Base-by-base conservation (phyloP, 37 sponge, comb jelly and placozoan species). In the Halisarca cf. caerulea region DNA sequence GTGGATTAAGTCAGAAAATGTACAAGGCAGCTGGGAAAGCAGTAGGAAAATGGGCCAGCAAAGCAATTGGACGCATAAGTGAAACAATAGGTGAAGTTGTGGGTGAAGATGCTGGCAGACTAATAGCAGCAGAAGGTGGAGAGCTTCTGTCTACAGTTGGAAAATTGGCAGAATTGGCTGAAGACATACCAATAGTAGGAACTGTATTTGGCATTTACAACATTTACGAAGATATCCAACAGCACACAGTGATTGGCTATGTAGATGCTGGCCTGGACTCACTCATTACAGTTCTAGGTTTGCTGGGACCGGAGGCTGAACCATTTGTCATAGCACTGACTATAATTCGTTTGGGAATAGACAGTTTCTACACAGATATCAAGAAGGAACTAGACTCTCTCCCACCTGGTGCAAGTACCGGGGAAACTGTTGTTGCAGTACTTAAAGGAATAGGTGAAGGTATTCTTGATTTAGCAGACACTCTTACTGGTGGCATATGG, bases 161-260 rank as follows among this genome's bases (percentile, higher is more conserved):
- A 14, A 7, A 30, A 64, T 7, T 64, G 5, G 66, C 15, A 64
- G 66, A 64, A 32, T 17, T 64, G 17, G 33, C 33, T 8, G 66
- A 64, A 30, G 66, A 64, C 17, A 64, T 64, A 32, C 66, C 66
- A 6, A 64, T 64, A 6, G 14, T 64, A 32, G 66, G 66, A 6
- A 64, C 66, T 32, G 66, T 14, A 18, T 47, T 47, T 47, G 51
- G 51, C 11, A 47, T 47, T 11, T 47, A 47, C 51, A 47, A 47
- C 51, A 47, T 64, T 14, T 64, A 64, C 14, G 66, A 64, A 64
- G 66, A 64, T 64, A 5, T 64, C 7, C 66, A 64, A 64, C 66
- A 64, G 66, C 66, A 64, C 66, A 32, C 66, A 5, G 66, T 17
- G 6, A 64, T 64, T 64, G 66, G 66, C 7, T 64, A 64, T 30